Base-by-base conservation (phyloP, 1,140 invertebrate genomes). In the Drosophila triauraria region DNA sequence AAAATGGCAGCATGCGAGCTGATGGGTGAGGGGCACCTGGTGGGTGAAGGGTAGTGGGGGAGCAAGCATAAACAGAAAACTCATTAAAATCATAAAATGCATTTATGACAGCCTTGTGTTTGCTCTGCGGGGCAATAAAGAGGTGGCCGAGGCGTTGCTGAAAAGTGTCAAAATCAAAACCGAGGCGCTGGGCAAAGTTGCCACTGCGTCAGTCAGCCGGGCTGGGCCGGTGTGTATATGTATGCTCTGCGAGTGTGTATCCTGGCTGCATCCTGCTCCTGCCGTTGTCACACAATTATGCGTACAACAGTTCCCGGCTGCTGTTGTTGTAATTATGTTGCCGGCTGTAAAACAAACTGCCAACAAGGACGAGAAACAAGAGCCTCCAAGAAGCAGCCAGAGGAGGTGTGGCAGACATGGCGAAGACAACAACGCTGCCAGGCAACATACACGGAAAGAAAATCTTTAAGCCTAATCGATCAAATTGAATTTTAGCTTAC, bases 51-150 rank as follows among this genome's bases (percentile, higher is more conserved):
- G 10, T 2, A 27, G 30, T 6, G 20, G 42, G n/a, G 67, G 17
- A 10, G 47, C 46, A 38, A 77, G 87, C 81, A 88, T 88, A 83
- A 88, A 88, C 84, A 90, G 84, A 88, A 88, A 88, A 88, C 85
- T 88, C 85, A 88, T 88, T 88, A 88, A 90, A 88, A 88, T 90
- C 85, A 90, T 88, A 88, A 88, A 88, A 88, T 84, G 84, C 84
- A 88, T 88, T 88, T 88, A 84, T 88, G 84, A 84, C 84, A 90
- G 85, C 59, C 77, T 70, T 87, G 84, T 87, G 84, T 90, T 90
- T 88, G 80, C 68, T 83, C 76, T 74, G 70, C 65, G 63, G 71
- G 84, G 84, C 84, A 88, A 88, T 88, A 88, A 90, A 40, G 53
- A 17, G 43, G 57, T 44, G 65, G 76, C 44, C 68, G 59, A 79